Conservation (phyloP, 1,140 invertebrate species). For the Drosophila ogumai region DNA sequence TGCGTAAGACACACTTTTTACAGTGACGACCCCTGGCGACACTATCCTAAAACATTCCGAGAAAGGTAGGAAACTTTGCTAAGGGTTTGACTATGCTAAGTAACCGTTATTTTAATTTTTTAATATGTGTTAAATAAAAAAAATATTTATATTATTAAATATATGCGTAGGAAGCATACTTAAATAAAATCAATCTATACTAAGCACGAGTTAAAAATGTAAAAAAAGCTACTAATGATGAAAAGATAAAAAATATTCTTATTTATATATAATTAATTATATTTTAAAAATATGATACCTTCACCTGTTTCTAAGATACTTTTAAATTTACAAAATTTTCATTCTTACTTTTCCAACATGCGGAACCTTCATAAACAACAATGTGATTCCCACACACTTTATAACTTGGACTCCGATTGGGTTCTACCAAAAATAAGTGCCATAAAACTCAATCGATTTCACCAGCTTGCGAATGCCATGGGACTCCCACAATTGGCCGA, state of each 20-base stretch:
- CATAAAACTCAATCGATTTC: slow-evolving; percentile 23
- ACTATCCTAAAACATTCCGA: not conserved
- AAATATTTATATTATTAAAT: no score
- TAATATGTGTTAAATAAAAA: not conserved
- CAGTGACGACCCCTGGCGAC: not conserved
- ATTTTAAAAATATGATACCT: not conserved
- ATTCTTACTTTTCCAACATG: no score
- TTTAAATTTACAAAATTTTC: not conserved
- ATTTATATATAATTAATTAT: not conserved
- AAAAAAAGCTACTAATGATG: not conserved
- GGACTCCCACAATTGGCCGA: slow-evolving; percentile 40
- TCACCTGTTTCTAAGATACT: rapidly evolving
- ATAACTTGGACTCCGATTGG: not conserved
- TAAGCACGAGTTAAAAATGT: not conserved
- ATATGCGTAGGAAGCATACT: no score
- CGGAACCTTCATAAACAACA: not conserved
- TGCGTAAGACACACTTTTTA: no score
- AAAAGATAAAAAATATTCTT: not conserved
- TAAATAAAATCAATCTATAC: not conserved
- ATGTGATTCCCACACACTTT: slow-evolving; percentile 13
- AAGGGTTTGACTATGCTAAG: not conserved
- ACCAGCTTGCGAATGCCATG: slow-evolving; percentile 26
- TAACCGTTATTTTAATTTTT: not conserved
- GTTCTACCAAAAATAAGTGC: slow-evolving; percentile 3
- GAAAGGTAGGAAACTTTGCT: not conserved